These are phyloP conservation scores for Zapus hudsonius DNA, from an alignment of 2,113 vertebrate genomes.

Conservation along the genomic window DNA sequence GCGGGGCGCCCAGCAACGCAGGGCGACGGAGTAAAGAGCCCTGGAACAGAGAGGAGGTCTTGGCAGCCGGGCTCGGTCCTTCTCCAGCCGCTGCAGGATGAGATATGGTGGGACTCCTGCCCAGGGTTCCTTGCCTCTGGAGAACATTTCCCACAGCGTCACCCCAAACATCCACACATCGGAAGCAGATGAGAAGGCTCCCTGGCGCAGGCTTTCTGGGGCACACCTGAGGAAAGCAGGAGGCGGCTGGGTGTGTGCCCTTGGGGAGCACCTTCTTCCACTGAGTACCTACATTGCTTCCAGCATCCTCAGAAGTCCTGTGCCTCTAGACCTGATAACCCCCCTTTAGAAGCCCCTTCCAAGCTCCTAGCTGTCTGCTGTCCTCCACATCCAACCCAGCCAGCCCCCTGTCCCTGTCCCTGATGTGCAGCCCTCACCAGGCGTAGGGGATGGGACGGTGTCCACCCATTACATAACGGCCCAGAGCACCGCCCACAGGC, in stretches of 20 bases:
- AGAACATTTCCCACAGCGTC: constrained; percentile 95
- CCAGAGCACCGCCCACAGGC: constrained; percentile 83
- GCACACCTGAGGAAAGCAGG: constrained; percentile 88
- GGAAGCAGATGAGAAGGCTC: constrained; percentile 91
- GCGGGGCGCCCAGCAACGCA: constrained; percentile 89
- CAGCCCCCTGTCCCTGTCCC: no score
- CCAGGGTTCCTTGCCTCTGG: constrained; percentile 93
- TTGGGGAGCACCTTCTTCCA: not conserved
- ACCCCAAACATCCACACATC: constrained; percentile 96
- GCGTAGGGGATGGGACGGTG: constrained; percentile 92
- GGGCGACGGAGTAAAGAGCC: constrained; percentile 88
- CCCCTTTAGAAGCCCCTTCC: not conserved
- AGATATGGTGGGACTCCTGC: constrained; percentile 73
- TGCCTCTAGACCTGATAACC: not conserved
- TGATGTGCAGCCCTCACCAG: constrained; percentile 83
- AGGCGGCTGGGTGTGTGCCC: not conserved
- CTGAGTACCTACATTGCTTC: rapidly evolving
- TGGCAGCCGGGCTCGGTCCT: constrained; percentile 89
- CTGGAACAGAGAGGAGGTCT: constrained; percentile 89
- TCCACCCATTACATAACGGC: constrained; percentile 92
- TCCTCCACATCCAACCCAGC: not conserved
- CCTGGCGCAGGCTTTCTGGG: constrained; percentile 91
- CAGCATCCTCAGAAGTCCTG: not conserved
- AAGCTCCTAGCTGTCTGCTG: not conserved
- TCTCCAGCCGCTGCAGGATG: constrained; percentile 90